These are phyloP conservation scores for Ictidomys tridecemlineatus DNA, from an alignment of 2,113 vertebrate species.

Conservation along the genomic window DNA sequence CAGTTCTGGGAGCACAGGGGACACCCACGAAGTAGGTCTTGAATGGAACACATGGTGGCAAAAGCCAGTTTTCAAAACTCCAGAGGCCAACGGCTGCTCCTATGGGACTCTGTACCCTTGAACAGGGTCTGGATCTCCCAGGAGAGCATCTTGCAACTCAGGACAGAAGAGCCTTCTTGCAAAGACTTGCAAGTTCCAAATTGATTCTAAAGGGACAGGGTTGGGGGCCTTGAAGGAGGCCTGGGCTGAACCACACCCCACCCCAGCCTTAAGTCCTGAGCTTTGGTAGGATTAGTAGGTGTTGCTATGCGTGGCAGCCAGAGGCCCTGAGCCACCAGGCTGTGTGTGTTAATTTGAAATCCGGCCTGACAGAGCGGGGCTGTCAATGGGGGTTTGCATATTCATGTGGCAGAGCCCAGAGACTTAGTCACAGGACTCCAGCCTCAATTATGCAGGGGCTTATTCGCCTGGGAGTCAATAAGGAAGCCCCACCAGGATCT, in stretches of 20 bases:
- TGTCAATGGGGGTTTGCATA: constrained; percentile 84
- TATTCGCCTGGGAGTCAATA: constrained; percentile 60
- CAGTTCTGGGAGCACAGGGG: too few relatives aligned
- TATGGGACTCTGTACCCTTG: too few relatives aligned
- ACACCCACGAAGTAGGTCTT: background rate
- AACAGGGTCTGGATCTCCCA: background rate
- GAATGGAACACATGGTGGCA: background rate
- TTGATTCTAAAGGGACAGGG: background rate
- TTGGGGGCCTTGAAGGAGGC: background rate
- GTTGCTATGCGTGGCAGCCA: constrained; percentile 66
- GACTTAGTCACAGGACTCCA: constrained; percentile 79
- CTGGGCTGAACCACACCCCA: background rate
- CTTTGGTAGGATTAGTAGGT: constrained; percentile 74
- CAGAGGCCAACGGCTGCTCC: background rate
- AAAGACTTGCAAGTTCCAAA: background rate
- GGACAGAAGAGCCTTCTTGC: background rate
- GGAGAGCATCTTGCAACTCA: accelerated
- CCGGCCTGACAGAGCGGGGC: constrained; percentile 63
- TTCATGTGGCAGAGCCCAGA: constrained; percentile 84
- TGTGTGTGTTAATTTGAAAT: constrained; percentile 74
- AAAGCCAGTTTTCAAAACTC: background rate
- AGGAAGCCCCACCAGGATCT: background rate
- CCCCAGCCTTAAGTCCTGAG: background rate
- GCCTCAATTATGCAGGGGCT: constrained; percentile 70
- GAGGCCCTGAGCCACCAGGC: constrained; percentile 64